These are phyloP conservation scores for Cervus canadensis DNA, from an alignment of 2,113 vertebrate genomes.

Conservation along the genomic window DNA sequence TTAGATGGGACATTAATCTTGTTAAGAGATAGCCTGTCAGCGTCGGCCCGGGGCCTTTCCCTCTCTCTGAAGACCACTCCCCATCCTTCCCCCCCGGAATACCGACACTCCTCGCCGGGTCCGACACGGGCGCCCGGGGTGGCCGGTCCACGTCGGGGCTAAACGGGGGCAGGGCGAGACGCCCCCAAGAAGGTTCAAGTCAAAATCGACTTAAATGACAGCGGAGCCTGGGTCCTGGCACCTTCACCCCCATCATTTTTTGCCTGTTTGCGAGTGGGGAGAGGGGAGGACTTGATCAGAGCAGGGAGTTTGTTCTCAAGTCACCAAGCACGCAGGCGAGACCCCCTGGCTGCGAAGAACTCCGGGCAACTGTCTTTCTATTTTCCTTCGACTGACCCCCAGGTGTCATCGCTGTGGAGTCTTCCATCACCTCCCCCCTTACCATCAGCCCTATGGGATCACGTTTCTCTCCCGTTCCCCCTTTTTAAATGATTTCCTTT, in stretches of 20 bases:
- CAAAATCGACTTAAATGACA: background rate
- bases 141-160: background rate
- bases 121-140: background rate
- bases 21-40: slow-evolving; percentile 25
- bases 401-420: background rate
- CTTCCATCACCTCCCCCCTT: background rate
- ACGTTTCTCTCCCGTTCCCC: background rate
- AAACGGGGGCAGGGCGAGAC: background rate
- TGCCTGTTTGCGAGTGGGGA: background rate
- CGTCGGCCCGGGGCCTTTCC: background rate
- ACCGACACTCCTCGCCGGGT: background rate
- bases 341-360: background rate
- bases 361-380: background rate
- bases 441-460: background rate
- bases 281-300: fast-evolving
- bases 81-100: too few species aligned
- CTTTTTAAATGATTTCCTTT: background rate
- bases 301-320: background rate
- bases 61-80: fast-evolving
- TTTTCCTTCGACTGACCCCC: background rate
- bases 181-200: background rate
- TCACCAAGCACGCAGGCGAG: background rate
- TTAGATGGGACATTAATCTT: slow-evolving; percentile 37
- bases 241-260: background rate
- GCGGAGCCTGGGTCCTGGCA: background rate